phyloP scores from a whole-genome alignment of 2,888 invertebrate species.

The Muschampia plurimacula region DNA sequence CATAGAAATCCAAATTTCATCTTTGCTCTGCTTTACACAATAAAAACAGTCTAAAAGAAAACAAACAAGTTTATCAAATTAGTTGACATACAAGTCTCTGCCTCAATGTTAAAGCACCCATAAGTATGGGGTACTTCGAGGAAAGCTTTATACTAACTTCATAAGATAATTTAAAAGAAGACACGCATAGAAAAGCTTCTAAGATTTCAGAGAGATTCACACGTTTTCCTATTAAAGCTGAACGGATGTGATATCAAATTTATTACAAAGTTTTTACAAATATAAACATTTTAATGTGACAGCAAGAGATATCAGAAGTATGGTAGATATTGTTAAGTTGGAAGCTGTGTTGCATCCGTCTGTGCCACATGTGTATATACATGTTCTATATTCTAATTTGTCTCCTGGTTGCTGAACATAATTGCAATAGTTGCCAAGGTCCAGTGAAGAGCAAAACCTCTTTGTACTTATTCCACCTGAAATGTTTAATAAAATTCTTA shows the following conservation, averaged over 20 bases:
- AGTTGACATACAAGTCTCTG: too few species aligned
- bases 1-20: too few species aligned
- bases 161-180: neutral
- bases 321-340: slow-evolving; percentile 53
- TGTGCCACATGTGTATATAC: slow-evolving; percentile 93
- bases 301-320: slow-evolving; percentile 48
- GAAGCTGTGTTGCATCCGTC: slow-evolving; percentile 93
- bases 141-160: neutral
- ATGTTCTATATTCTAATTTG: slow-evolving; percentile 92
- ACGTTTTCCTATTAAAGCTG: neutral
- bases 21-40: too few species aligned
- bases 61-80: too few species aligned
- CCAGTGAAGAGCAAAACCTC: slow-evolving; percentile 93
- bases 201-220: neutral
- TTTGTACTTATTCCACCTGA: slow-evolving; percentile 95
- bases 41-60: too few species aligned
- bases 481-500: slow-evolving; percentile 50
- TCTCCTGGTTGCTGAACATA: slow-evolving; percentile 95
- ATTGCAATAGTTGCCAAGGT: slow-evolving; percentile 95
- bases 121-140: neutral
- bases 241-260: neutral
- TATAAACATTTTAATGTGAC: slow-evolving; percentile 39
- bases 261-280: slow-evolving; percentile 3
- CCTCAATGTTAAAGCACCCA: neutral
- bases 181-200: neutral